Conservation (phyloP, 2,113 vertebrate species). For the Crocuta crocuta region DNA sequence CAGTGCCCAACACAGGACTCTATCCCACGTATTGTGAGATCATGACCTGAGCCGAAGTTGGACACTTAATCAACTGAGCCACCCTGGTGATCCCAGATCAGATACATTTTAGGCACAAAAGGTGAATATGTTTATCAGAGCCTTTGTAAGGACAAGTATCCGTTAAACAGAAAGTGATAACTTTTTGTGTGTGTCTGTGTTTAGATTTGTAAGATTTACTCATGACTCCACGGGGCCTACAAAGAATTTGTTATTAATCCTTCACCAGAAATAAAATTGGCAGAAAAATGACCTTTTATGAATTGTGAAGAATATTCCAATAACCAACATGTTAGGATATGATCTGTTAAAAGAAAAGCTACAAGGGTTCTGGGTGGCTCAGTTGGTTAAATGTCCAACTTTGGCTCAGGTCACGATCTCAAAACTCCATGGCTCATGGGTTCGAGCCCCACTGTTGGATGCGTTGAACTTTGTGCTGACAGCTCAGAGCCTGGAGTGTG, state of each 20-base stretch:
- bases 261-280: not conserved
- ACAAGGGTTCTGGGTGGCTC: not conserved
- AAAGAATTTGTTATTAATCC: not conserved
- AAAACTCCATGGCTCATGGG: no score
- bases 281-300: not conserved
- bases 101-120: not conserved
- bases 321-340: not conserved
- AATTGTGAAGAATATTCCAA: not conserved
- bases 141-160: not conserved
- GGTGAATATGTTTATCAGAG: not conserved
- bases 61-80: no score
- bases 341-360: not conserved
- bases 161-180: constrained; percentile 14
- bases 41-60: no score
- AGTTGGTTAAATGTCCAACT: no score
- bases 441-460: no score
- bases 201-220: not conserved
- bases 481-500: no score
- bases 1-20: no score
- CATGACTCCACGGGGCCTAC: not conserved
- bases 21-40: no score
- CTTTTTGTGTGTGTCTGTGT: not conserved
- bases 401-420: no score
- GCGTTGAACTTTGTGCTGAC: no score
- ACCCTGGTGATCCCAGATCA: no score